These are phyloP conservation scores for Acrocephalus arundinaceus DNA, from an alignment of 2,113 vertebrate species.

Conservation along the genomic window DNA sequence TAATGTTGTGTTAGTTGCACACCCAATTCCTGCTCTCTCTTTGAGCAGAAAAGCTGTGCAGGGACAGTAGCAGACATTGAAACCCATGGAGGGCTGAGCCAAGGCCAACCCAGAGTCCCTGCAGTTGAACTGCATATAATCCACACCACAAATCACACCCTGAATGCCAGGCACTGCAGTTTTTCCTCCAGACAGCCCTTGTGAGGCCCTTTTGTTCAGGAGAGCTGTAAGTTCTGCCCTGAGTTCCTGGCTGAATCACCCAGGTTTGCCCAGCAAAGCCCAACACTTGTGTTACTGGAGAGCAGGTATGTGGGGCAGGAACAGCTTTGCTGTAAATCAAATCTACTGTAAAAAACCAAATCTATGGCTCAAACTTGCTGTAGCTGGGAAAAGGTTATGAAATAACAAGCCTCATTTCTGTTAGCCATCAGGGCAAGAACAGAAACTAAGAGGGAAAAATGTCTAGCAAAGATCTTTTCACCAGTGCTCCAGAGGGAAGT, in stretches of 20 bases:
- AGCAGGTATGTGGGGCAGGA: neutral
- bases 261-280: neutral
- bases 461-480: neutral
- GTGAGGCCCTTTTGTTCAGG: neutral
- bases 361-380: neutral
- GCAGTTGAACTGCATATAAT: neutral
- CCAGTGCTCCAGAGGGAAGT: neutral
- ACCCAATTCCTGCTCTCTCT: neutral
- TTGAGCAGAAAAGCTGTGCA: neutral
- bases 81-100: fast-evolving
- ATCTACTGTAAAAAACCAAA: neutral
- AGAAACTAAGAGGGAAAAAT: neutral
- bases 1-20: neutral
- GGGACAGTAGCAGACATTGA: neutral
- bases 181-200: neutral
- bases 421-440: neutral
- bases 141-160: neutral
- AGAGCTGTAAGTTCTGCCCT: neutral
- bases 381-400: neutral
- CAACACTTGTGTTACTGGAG: fast-evolving
- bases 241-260: neutral
- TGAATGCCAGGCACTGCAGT: fast-evolving
- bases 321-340: neutral
- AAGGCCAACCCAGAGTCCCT: neutral
- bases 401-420: neutral